Base-by-base conservation (phyloP, 2,888 invertebrate genomes). In the Hydriomena furcata region DNA sequence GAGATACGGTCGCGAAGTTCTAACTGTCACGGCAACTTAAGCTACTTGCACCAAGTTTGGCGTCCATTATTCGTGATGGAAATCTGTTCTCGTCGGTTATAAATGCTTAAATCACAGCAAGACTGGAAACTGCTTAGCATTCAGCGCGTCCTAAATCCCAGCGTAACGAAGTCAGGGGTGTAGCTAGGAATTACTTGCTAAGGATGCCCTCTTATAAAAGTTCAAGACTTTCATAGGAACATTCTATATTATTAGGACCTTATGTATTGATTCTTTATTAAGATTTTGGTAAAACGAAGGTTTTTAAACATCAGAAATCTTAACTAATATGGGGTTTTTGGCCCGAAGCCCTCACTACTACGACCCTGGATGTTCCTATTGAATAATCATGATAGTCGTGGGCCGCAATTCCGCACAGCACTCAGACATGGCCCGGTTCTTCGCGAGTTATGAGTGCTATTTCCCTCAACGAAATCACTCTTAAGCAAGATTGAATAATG, bases 311-410 rank as follows among this genome's bases (percentile, higher is more conserved):
- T n/a, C n/a, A n/a, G n/a, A 3, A 17, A 17, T 3, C 17, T 17
- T 17, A 4, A 4, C 17, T 17, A 3, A 17, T 3, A 17, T 10
- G 6, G 10, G 12, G 11, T 30, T 30, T 30, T 10, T n/a, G n/a
- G 5, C 28, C 28, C 28, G 7, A 30, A 23, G 7, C 10, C 4
- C 30, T 6, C 12, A 30, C 44, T 40, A 35, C 23, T 28, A 8
- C 20, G 30, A 12, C 10, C 21, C 51, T 51, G 51, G 30, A 12
- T 30, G 17, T 64, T 61, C 71, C 76, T 82, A 84, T 84, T 88
- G 86, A 88, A 88, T 88, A 87, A 86, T 85, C 84, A 86, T 84
- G 82, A 77, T 75, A 66, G 69, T 76, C 71, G 83, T 82, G 77
- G 81, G 81, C 73, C 65, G 81, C 74, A 71, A 75, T 76, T 73